Evolutionary conservation across 2,888 invertebrate species (phyloP), one percentile per base, ranked within the genome.

Genomic region (Brachyptera risi): DNA sequence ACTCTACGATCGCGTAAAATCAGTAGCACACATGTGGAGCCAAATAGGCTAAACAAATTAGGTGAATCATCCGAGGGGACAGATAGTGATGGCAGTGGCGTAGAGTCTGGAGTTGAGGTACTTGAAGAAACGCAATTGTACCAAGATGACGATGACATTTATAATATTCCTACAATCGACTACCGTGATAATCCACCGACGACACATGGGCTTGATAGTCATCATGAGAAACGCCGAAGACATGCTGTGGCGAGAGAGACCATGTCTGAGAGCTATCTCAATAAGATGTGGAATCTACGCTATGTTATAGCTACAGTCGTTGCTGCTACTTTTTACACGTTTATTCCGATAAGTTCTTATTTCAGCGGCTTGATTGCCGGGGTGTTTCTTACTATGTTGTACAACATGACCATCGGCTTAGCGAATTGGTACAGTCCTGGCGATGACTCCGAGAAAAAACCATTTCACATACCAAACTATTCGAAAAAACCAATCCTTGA

Each of bases 31-130:
- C n/a, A n/a, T n/a, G 11, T 11, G 42, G 21, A 42, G 2, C 19
- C 21, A 11, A 9, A 23, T 13, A 9, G 17, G 26, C n/a, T 15
- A 1, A 17, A 57, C 2, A 44, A 40, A 5, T 23, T 44, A 19
- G 11, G 31, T 11, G 31, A 31, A 7, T 31, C 31, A 31, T 31
- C 31, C 11, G 57, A 38, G n/a, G 31, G 31, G 31, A 31, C 31
- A 31, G 31, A 31, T 5, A 7, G 7, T 31, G 7, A 31, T 31
- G 31, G 31, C 31, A 7, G 51, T 68, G 80, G 79, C 62, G 79
- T 80, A 0, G 80, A 80, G 69, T 79, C 80, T 0, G 80, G 80
- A 3, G 71, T 80, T 15, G 80, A 80, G 67, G 80, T 79, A 0
- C 67, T 78, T 17, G 80, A 81, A 70, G 80, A 80, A 37, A 63